These are phyloP conservation scores for Danio rerio DNA, from an alignment of 2,113 vertebrate genomes.

Conservation along the genomic window GRCz12tu NC_133182.1:19564001-19564500, in stretches of 20 bases:
- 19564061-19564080: slow-evolving; percentile 60
- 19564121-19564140: neutral
- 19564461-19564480: too few relatives aligned
- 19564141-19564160: neutral
- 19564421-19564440: too few relatives aligned
- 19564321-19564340: too few relatives aligned
- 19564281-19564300: too few relatives aligned
- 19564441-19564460: too few relatives aligned
- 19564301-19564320: too few relatives aligned
- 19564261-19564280: neutral
- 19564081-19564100: neutral
- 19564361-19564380: too few relatives aligned
- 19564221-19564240: neutral
- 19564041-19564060: slow-evolving; percentile 51
- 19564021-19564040: slow-evolving; percentile 71
- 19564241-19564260: neutral
- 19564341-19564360: too few relatives aligned
- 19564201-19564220: neutral
- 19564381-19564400: too few relatives aligned
- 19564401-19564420: too few relatives aligned
- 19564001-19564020: slow-evolving; percentile 75
- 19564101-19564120: neutral
- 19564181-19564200: neutral
- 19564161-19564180: neutral
- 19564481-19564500: too few relatives aligned